Evolutionary conservation across 2,797 vertebrate species (phyloP).

Genomic region (Sebastes reedi): DNA sequence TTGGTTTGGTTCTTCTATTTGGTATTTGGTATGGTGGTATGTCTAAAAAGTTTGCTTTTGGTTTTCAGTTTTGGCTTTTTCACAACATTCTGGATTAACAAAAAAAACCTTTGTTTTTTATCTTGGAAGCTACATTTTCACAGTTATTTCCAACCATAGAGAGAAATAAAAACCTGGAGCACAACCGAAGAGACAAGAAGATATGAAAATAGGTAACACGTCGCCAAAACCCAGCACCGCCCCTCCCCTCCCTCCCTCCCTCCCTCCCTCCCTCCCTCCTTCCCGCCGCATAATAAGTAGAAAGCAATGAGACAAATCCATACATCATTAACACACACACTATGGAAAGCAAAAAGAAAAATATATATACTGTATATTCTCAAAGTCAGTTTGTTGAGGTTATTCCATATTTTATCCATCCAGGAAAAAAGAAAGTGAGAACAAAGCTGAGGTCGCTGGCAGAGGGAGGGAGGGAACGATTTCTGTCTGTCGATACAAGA

Average conservation of each 20-base stretch:
- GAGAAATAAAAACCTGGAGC: conserved; percentile 46
- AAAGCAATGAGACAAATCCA: conserved; percentile 80
- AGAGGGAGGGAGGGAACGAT: conserved; percentile 28
- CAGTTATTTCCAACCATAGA: conserved; percentile 78
- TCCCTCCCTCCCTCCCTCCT: not conserved
- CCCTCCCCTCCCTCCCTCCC: not conserved
- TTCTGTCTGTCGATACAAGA: conserved; percentile 64
- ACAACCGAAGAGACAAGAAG: conserved; percentile 72
- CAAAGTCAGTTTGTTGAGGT: conserved; percentile 82
- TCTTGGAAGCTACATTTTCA: conserved; percentile 82
- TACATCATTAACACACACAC: conserved; percentile 79
- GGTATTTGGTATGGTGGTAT: conserved; percentile 77
- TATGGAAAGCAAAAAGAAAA: conserved; percentile 73
- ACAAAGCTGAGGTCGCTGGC: conserved; percentile 50
- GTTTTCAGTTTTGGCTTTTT: conserved; percentile 80
- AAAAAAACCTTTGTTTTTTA: not conserved
- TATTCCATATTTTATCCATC: conserved; percentile 77
- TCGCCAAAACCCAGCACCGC: conserved; percentile 22
- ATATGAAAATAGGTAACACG: conserved; percentile 75
- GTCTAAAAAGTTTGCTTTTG: conserved; percentile 77
- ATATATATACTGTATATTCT: conserved; percentile 69
- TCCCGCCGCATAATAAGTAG: conserved; percentile 65
- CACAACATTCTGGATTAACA: conserved; percentile 71
- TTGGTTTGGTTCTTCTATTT: conserved; percentile 80
- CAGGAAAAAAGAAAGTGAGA: conserved; percentile 67